Conservation (phyloP, 2,888 invertebrate genomes). For the Zaprionus obscuricornis region DNA sequence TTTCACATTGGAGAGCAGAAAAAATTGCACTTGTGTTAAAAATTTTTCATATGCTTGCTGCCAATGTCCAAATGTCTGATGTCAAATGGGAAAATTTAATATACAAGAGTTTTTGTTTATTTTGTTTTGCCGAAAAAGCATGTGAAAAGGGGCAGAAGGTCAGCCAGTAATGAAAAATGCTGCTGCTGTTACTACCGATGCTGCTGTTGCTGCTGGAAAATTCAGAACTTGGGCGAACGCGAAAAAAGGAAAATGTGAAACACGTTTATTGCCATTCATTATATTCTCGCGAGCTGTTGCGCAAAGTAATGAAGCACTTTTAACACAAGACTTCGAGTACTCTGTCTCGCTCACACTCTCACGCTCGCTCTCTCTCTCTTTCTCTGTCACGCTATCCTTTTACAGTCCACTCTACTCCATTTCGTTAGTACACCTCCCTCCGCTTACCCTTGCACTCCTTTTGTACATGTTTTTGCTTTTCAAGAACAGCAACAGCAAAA, state of each 20-base stretch:
- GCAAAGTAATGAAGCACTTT: slow-evolving; percentile 78
- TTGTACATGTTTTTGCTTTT: slow-evolving; percentile 46
- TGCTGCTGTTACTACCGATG: slow-evolving; percentile 6
- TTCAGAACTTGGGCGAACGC: slow-evolving; percentile 5
- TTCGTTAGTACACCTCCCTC: not conserved
- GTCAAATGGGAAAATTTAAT: slow-evolving; percentile 37
- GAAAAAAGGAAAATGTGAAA: slow-evolving; percentile 71
- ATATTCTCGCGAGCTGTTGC: slow-evolving; percentile 80
- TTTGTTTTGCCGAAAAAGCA: no score
- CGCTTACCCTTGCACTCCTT: not conserved
- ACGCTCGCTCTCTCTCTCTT: no score
- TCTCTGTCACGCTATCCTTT: slow-evolving; percentile 59
- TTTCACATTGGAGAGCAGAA: slow-evolving; percentile 8
- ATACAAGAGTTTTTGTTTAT: slow-evolving; percentile 39
- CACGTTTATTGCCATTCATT: slow-evolving; percentile 78
- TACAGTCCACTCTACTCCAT: slow-evolving; percentile 13
- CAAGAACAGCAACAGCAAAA: slow-evolving; percentile 26
- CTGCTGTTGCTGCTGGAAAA: slow-evolving; percentile 13
- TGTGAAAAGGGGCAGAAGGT: slow-evolving; percentile 8
- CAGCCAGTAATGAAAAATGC: slow-evolving; percentile 52
- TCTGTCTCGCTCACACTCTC: no score
- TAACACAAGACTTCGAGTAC: slow-evolving; percentile 14
- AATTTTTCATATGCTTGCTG: slow-evolving; percentile 5
- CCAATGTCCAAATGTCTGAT: no score
- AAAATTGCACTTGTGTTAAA: slow-evolving; percentile 3